Base-by-base conservation (phyloP, 2,888 invertebrate species). In the Zhuqinia jingwanae region DNA sequence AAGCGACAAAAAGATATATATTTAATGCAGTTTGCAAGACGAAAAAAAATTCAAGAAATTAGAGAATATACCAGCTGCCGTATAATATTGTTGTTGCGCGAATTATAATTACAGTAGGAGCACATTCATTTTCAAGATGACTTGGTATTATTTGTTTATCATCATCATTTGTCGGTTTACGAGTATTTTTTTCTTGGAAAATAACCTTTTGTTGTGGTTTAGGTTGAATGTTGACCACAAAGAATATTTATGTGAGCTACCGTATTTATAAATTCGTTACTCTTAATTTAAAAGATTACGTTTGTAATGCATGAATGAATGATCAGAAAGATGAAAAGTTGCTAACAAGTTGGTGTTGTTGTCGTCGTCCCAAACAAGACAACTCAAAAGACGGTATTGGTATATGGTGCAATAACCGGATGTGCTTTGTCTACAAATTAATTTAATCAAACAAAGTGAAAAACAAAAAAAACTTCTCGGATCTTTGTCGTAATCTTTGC, bases 371-470 rank as follows among this genome's bases (percentile, higher is more conserved):
- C n/a, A n/a, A 36, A 36, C 36, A 36, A 36, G 36, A 36, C n/a
- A n/a, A n/a, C n/a, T n/a, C n/a, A n/a, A n/a, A n/a, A n/a, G n/a
- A n/a, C n/a, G n/a, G n/a, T n/a, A n/a, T n/a, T n/a, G n/a, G n/a
- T n/a, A 13, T 6, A 36, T 3, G 25, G 27, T 20, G 27, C 65
- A 13, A 25, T 20, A 45, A 83, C 83, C 83, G 83, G 83, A 83
- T 83, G 76, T 50, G 47, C 65, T 76, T 76, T 76, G 83, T 76
- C 65, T 68, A 13, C 45, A 50, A 63, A 58, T 82, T 82, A 82
- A 68, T 70, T 11, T 17, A 17, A 15, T 30, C n/a, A 2, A 50
- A 13, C 13, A 50, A 13, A 50, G 15, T n/a, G n/a, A 13, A 50
- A 50, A 50, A 17, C 42, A 65, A 17, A 65, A 65, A 65, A 65